Percentiles rank a stretch among this genome's conserved stretches.
phyloP scores from a whole-genome alignment of 1,140 invertebrate genomes.

The Nasonia giraulti region DNA sequence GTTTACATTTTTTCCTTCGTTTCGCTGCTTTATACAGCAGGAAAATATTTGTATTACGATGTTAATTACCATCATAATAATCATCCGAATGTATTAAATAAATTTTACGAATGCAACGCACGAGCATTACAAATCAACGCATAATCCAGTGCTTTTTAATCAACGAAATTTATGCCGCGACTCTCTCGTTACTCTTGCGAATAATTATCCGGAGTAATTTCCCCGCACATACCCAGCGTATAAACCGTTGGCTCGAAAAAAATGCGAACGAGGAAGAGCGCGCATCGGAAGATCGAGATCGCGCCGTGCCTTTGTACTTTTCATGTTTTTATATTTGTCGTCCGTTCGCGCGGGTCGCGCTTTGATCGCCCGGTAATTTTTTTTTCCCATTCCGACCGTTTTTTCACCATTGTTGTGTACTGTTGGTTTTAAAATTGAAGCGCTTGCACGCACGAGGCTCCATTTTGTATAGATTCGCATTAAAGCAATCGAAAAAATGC shows the following conservation, averaged over 20 bases:
- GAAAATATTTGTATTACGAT: too few relatives aligned
- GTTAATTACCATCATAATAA: too few relatives aligned
- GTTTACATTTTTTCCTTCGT: too few relatives aligned
- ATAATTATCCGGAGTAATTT: constrained; percentile 10
- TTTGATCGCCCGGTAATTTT: background rate
- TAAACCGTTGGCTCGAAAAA: background rate
- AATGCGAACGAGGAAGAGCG: background rate
- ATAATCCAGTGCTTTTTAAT: too few relatives aligned
- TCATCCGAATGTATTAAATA: too few relatives aligned
- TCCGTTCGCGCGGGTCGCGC: background rate
- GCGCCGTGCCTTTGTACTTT: background rate
- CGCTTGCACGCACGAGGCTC: background rate
- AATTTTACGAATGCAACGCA: too few relatives aligned
- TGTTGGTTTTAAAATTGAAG: background rate
- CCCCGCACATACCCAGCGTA: background rate
- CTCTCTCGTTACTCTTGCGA: too few relatives aligned
- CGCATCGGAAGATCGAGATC: background rate
- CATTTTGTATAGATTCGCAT: background rate
- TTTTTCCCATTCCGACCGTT: background rate
- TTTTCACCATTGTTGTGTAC: background rate
- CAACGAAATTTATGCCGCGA: too few relatives aligned
- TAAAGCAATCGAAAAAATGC: background rate
- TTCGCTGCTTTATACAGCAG: too few relatives aligned
- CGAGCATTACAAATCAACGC: too few relatives aligned
- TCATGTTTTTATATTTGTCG: background rate